A percentile compares a stretch with the other conserved stretches of the same genome.
Conservation (phyloP, 2,113 vertebrate species). For the Eira barbara region DNA sequence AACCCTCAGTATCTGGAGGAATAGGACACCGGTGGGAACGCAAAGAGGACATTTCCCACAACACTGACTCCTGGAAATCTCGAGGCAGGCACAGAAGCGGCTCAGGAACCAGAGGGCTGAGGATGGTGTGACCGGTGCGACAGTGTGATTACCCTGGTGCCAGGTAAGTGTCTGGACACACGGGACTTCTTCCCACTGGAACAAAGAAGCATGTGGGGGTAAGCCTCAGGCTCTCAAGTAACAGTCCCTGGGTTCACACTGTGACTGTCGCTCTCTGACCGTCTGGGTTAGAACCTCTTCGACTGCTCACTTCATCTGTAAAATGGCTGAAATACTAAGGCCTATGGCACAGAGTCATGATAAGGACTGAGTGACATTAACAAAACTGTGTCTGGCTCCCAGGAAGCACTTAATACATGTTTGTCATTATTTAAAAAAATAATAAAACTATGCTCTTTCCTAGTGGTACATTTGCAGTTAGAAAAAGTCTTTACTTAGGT, state of each 20-base stretch:
- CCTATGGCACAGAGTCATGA: not conserved
- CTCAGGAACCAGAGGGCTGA: not conserved
- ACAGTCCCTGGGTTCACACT: not conserved
- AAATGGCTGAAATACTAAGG: not conserved
- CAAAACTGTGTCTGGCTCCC: not conserved
- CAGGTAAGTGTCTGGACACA: not conserved
- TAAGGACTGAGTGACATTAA: not conserved
- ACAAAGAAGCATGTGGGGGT: accelerated
- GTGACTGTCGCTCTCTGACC: not conserved
- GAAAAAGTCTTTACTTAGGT: not conserved
- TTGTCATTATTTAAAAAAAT: not conserved
- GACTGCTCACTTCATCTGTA: not conserved
- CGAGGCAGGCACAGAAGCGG: not conserved
- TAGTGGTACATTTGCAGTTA: not conserved
- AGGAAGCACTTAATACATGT: not conserved
- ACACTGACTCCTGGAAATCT: not conserved
- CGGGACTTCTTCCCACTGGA: not conserved
- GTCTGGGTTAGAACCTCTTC: not conserved
- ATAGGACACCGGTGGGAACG: not conserved
- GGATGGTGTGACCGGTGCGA: too few relatives aligned
- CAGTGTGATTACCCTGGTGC: not conserved
- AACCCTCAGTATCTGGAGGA: not conserved
- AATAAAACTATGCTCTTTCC: not conserved
- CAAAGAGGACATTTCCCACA: not conserved
- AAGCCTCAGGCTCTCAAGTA: not conserved